phyloP scores from a whole-genome alignment of 2,797 vertebrate genomes.

The Parauchenoglanis punctatus region DNA sequence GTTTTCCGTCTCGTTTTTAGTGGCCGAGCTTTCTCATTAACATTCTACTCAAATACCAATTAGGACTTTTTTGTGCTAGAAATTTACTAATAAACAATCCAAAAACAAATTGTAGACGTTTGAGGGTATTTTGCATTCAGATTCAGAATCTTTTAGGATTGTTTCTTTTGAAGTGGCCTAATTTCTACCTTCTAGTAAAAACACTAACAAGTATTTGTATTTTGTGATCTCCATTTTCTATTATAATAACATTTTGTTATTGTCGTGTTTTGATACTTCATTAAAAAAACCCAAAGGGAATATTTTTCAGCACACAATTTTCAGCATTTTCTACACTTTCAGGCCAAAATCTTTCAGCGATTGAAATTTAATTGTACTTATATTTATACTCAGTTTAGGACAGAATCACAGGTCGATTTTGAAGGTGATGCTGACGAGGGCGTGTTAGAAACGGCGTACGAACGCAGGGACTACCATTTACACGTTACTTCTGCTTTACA shows the following conservation, averaged over 20 bases:
- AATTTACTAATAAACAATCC: background rate
- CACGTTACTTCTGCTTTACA: background rate
- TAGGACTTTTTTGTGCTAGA: background rate
- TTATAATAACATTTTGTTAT: background rate
- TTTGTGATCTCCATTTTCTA: background rate
- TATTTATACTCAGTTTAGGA: background rate
- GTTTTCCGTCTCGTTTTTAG: background rate
- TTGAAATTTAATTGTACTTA: background rate
- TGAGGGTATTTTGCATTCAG: too few relatives aligned
- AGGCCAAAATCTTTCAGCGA: background rate
- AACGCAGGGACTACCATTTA: too few relatives aligned
- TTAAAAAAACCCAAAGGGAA: background rate
- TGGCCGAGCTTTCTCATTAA: background rate
- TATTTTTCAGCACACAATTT: background rate
- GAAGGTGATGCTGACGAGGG: background rate
- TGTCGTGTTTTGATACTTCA: background rate
- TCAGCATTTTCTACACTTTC: background rate
- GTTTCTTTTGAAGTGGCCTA: background rate
- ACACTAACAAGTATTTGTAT: background rate
- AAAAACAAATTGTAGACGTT: background rate
- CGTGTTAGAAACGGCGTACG: background rate
- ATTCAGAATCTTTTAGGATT: background rate
- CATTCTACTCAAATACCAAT: background rate
- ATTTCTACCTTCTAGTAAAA: background rate
- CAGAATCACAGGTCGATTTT: too few relatives aligned